Evolutionary conservation across 2,113 vertebrate genomes (phyloP), one percentile per base, ranked within the genome.

Genomic region (Cavia aperea): DNA sequence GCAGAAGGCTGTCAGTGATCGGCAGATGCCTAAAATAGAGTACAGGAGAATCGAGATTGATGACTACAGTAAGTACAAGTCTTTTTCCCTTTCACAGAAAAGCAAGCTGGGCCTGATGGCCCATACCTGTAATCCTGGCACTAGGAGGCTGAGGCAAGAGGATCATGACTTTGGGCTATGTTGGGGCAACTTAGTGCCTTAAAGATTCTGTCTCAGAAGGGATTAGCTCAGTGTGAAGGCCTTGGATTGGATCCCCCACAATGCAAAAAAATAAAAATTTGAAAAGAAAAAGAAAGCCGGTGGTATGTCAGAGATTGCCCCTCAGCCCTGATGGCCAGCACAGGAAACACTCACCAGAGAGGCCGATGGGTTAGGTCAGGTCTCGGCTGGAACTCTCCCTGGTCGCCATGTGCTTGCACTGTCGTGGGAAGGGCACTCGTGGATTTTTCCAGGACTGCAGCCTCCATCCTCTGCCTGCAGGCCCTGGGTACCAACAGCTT

Each of bases 11-110:
- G 89, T 99, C 68, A 97, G 97, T 68, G 98, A 98, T 54, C 98
- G 98, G 94, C 99, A 99, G 98, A 99, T 99, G 98, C 99, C 99
- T 23, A 98, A 93, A 49, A 97, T 98, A 79, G 98, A 99, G 65
- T 99, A 99, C 97, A 97, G 58, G 88, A 97, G 98, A 62, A 98
- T 99, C 90, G 97, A 96, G 95, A 95, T 98, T 8, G 98, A 99
- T 0, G 99, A 99, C 96, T 99, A 99, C 97, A 98, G 99, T 99
- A 97, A 88, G 98, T 98, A 90, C 82, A 83, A 0, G 62, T 1
- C 46, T 90, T 89, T 79, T 73, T 43, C 72, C 68, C 88, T 91
- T 24, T 6, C 7, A 15, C 3, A 14, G 24, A 23, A 33, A 29
- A 29, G 46, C 12, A 31, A 77, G 43, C 7, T 3, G 15, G 46